These are phyloP conservation scores for Mnemiopsis leidyi DNA, from an alignment of 37 sponge, comb jelly and placozoan species.

Conservation along the genomic window DNA sequence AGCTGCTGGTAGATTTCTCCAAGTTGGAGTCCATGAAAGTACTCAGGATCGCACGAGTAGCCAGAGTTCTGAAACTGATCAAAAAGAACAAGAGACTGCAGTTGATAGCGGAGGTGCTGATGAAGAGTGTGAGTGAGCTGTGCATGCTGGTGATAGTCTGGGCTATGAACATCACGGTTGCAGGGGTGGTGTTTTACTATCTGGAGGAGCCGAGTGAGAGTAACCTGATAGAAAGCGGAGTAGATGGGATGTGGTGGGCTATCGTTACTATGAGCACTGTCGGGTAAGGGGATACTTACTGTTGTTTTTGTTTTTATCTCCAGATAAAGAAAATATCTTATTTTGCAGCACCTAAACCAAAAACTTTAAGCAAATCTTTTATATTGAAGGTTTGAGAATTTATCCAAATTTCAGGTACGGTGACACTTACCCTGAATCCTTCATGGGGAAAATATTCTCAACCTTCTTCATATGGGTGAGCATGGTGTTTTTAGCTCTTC, in stretches of 20 bases:
- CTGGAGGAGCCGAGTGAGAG: background rate
- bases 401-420: constrained; percentile 16
- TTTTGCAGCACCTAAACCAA: too few species aligned
- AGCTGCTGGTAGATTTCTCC: background rate
- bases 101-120: constrained; percentile 12
- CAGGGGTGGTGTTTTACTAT: background rate
- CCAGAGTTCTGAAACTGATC: constrained; percentile 15
- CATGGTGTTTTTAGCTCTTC: constrained; percentile 14
- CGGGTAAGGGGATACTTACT: background rate
- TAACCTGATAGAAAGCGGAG: background rate
- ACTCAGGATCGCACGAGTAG: constrained; percentile 31
- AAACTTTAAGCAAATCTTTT: too few species aligned
- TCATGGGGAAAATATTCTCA: background rate
- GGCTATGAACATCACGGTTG: constrained; percentile 22
- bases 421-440: background rate
- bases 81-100: constrained; percentile 3
- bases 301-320: too few species aligned
- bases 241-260: constrained; percentile 30
- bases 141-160: constrained; percentile 24
- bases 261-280: constrained; percentile 25
- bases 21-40: constrained; percentile 32
- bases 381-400: too few species aligned
- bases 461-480: constrained; percentile 21
- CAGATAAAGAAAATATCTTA: too few species aligned
- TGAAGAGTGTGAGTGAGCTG: constrained; percentile 20